Percentiles rank a stretch among this genome's conserved stretches.
Evolutionary conservation across 2,113 vertebrate species (phyloP).

Genomic region (Petroica traversi): DNA sequence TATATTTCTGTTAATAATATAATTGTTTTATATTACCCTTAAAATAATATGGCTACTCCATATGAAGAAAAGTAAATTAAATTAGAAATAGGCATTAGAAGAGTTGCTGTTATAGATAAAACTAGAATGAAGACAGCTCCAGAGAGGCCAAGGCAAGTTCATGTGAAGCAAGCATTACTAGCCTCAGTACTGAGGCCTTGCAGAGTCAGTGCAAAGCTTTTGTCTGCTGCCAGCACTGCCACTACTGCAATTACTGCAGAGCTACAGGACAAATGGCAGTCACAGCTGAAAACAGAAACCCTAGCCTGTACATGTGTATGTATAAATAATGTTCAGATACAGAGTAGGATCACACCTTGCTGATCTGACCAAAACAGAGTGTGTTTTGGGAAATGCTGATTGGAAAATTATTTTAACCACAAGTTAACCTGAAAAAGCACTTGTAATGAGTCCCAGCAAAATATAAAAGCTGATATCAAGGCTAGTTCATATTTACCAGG

Average conservation of each 20-base stretch:
- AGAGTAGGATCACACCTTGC: neutral
- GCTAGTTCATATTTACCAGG: neutral
- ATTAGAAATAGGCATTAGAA: no score
- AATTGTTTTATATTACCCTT: neutral
- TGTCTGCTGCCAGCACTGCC: neutral
- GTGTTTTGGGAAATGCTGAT: neutral
- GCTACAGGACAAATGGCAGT: neutral
- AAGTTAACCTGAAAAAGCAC: neutral
- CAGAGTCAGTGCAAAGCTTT: neutral
- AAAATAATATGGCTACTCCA: neutral
- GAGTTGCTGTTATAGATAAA: neutral
- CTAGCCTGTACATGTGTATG: accelerated
- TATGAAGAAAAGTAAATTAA: neutral
- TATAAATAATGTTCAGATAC: neutral
- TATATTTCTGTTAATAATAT: neutral
- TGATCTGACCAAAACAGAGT: neutral
- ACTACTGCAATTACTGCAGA: neutral
- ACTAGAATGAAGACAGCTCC: neutral
- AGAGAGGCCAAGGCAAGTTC: neutral
- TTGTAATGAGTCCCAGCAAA: neutral
- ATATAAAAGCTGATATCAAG: neutral
- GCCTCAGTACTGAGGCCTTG: neutral
- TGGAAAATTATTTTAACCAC: neutral
- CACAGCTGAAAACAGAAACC: neutral
- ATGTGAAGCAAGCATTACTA: neutral